Conservation (phyloP, 2,113 vertebrate species). For the Pampusana beccarii region DNA sequence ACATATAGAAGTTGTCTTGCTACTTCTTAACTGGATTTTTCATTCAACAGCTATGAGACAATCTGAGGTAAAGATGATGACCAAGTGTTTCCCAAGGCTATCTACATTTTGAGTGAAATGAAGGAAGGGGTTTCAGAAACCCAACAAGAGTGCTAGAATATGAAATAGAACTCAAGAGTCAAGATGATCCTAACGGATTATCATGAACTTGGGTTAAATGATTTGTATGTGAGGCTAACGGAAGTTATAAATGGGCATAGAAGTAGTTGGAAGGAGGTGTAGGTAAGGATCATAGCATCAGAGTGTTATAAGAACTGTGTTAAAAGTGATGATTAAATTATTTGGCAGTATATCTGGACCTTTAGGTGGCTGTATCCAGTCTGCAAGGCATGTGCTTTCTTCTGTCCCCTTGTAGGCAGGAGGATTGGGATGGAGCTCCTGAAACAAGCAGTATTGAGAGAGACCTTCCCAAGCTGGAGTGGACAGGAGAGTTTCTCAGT, state of each 20-base stretch:
- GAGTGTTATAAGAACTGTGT: background rate
- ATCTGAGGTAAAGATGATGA: background rate
- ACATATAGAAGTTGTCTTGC: background rate
- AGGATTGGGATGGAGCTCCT: conserved; percentile 31
- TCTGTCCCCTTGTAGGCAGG: background rate
- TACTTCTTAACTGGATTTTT: background rate
- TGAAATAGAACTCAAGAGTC: background rate
- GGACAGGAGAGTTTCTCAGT: background rate
- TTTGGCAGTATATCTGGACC: background rate
- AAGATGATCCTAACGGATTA: background rate
- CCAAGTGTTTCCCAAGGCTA: background rate
- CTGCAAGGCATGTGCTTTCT: background rate
- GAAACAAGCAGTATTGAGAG: conserved; percentile 22
- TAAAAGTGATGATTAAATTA: background rate
- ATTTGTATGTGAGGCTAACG: background rate
- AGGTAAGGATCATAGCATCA: background rate
- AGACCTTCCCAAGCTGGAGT: conserved; percentile 28
- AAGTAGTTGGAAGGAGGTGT: background rate
- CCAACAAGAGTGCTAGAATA: background rate
- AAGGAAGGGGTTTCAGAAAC: conserved; percentile 1
- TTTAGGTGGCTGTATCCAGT: background rate
- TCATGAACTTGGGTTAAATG: background rate
- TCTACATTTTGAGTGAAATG: background rate
- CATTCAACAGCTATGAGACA: background rate
- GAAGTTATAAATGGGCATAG: background rate